Base-by-base conservation (phyloP, 2,888 invertebrate genomes). In the Heteropelma amictum region DNA sequence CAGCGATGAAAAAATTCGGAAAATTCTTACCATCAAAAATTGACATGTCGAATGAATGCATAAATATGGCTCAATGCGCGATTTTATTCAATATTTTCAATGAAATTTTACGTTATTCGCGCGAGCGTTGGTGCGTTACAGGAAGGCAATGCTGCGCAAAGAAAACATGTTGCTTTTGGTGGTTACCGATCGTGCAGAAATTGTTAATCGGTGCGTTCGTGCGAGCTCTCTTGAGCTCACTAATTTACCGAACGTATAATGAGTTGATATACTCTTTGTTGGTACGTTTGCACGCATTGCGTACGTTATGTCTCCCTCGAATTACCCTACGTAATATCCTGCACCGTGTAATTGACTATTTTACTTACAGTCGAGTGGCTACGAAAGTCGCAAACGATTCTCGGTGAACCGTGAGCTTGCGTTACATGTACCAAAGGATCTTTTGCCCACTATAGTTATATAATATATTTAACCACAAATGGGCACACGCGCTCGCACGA, bases 321-420 rank as follows among this genome's bases (percentile, higher is more conserved):
- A 28, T 47, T 38, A 21, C 47, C 38, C 47, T 47, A 30, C 17
- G 40, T 47, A 40, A 47, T 14, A 21, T 73, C n/a, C n/a, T n/a
- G 35, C 58, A 5, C 21, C 42, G 49, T 35, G 47, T 68, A 72
- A 75, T 75, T 65, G 71, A 74, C 58, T 53, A 28, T 53, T 65
- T 60, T 60, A 23, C 56, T 45, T 19, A 67, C 51, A 61, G 70
- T 53, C 49, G 65, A 61, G 56, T 63, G 49, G 49, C 28, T 45
- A 28, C 28, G 42, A 69, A 47, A 64, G 58, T 58, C 58, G 35
- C 64, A 28, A 45, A 23, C 30, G 47, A 58, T 64, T 58, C 17
- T 63, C 63, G 49, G 30, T 56, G 21, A 23, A 26, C 35, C 12
- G 35, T 35, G 21, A 42, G 5, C 7, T 53, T 6, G 42, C 26